Evolutionary conservation across 2,797 vertebrate genomes (phyloP).

Genomic region (Acanthurus tractus): DNA sequence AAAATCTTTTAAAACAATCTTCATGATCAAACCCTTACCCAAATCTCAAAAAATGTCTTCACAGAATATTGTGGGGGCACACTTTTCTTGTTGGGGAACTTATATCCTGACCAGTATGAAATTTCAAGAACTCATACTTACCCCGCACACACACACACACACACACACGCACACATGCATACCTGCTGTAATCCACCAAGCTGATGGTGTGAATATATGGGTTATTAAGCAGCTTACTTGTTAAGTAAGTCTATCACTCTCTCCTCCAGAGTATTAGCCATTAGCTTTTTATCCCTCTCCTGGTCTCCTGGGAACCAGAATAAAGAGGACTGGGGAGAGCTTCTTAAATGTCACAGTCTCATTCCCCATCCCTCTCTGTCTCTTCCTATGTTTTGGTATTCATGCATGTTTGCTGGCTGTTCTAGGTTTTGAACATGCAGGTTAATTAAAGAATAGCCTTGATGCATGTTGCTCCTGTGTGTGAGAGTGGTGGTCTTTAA

Average conservation of each 20-base stretch:
- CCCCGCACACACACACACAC: no score
- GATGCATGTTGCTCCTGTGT: background rate
- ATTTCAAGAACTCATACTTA: no score
- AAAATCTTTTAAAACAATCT: no score
- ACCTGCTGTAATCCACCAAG: slow-evolving; percentile 27
- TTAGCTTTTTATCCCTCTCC: slow-evolving; percentile 60
- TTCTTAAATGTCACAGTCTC: slow-evolving; percentile 38
- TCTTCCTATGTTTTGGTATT: slow-evolving; percentile 3
- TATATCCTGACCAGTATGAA: no score
- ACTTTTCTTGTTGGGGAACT: no score
- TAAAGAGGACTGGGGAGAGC: slow-evolving; percentile 39
- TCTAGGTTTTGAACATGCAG: background rate
- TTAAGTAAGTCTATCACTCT: slow-evolving; percentile 64
- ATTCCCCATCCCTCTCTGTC: background rate
- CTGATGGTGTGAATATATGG: slow-evolving; percentile 47
- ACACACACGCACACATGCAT: no score
- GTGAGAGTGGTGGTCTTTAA: slow-evolving; percentile 19
- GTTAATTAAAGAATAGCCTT: slow-evolving; percentile 7
- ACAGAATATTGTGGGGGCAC: no score
- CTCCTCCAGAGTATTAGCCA: slow-evolving; percentile 61
- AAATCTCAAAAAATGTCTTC: no score
- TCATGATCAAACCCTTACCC: no score
- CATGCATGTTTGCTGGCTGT: slow-evolving; percentile 10
- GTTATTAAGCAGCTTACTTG: slow-evolving; percentile 62
- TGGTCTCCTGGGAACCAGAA: slow-evolving; percentile 43